Evolutionary conservation across 2,797 vertebrate genomes (phyloP).

Genomic region (Eulemur rubriventer): DNA sequence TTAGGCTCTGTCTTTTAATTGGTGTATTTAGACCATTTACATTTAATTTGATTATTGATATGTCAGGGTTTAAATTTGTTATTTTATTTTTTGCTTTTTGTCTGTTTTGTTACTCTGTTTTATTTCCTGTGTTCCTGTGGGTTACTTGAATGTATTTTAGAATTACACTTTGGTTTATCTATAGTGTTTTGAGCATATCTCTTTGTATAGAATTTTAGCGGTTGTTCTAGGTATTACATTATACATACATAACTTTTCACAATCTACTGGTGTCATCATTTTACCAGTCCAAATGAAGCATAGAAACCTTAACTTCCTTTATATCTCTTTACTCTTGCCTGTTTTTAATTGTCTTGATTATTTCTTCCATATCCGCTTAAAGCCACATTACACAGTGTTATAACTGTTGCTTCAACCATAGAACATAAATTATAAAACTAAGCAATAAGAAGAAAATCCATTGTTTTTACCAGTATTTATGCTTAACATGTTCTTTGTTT

Average conservation of each 20-base stretch:
- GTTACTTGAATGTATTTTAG: not conserved
- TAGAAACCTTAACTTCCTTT: not conserved
- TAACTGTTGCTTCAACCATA: not conserved
- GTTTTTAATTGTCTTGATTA: not conserved
- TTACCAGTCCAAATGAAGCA: not conserved
- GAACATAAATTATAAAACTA: not conserved
- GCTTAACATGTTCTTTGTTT: not conserved
- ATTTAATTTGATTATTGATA: constrained; percentile 14
- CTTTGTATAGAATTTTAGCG: not conserved
- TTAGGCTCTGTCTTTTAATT: not conserved
- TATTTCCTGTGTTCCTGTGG: not conserved
- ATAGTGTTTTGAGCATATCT: not conserved
- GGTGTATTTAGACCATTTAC: not conserved
- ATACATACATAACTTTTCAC: not conserved
- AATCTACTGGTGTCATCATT: not conserved
- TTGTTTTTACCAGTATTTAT: not conserved
- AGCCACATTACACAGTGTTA: not conserved
- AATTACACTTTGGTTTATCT: constrained; percentile 1
- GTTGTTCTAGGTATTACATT: not conserved
- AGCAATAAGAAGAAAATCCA: not conserved
- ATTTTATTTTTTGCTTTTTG: not conserved
- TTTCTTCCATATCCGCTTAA: not conserved
- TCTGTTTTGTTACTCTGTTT: not conserved
- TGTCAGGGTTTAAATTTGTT: not conserved
- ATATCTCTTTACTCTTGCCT: not conserved